Evolutionary conservation across 1,140 invertebrate genomes (phyloP).

Genomic region (Drosophila seguyi): DNA sequence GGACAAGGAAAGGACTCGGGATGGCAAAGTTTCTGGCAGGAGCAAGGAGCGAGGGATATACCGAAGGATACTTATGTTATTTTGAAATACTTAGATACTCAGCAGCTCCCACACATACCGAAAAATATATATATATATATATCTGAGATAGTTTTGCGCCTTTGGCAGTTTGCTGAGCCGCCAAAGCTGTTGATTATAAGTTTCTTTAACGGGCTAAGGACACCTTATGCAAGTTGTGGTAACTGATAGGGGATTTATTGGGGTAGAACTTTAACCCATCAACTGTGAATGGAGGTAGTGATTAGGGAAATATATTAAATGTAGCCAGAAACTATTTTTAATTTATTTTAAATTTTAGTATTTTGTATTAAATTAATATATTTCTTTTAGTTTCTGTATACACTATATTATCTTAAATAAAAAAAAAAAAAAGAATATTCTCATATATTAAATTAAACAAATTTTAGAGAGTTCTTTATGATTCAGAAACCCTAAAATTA

Average conservation of each 20-base stretch:
- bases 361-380: background rate
- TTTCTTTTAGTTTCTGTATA: background rate
- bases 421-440: background rate
- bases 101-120: slow-evolving; percentile 20
- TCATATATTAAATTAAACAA: too few species aligned
- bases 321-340: background rate
- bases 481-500: too few species aligned
- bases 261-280: background rate
- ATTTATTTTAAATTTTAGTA: background rate
- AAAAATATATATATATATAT: too few species aligned
- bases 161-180: slow-evolving; percentile 73
- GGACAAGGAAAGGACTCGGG: slow-evolving; percentile 45
- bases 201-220: slow-evolving; percentile 51
- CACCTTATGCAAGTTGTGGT: slow-evolving; percentile 48
- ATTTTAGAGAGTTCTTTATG: background rate
- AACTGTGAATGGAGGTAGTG: background rate
- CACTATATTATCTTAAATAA: background rate
- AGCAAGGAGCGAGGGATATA: slow-evolving; percentile 4
- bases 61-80: slow-evolving; percentile 75
- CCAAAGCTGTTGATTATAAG: slow-evolving; percentile 82
- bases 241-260: slow-evolving; percentile 17
- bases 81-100: slow-evolving; percentile 66
- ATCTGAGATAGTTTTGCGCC: slow-evolving; percentile 64
- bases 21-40: slow-evolving; percentile 39
- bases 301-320: background rate